Evolutionary conservation across 2,888 invertebrate genomes (phyloP), one percentile per base, ranked within the genome.

Genomic region (Drosophila fungiperda): DNA sequence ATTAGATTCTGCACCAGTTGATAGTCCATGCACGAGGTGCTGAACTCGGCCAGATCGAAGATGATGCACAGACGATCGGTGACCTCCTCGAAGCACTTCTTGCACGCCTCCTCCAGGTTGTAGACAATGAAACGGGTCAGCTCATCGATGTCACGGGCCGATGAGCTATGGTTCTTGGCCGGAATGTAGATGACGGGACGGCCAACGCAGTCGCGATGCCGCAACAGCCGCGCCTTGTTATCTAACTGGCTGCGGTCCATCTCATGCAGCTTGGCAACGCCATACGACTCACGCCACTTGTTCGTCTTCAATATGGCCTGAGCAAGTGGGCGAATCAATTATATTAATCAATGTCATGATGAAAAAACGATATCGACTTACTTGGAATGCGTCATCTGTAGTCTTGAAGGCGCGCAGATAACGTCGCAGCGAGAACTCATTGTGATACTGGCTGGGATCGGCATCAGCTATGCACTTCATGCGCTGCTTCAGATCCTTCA

Each of bases 101-200:
- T 95, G 91, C 96, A 96, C 2, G 96, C 96, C 87, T 96, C 95
- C 92, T 97, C 97, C 94, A 97, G 93, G 52, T 84, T 90, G 61
- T 78, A 76, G 12, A 97, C 96, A 90, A 97, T 96, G 91, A 96
- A 97, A 87, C 95, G 96, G 0, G 96, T 97, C 52, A 97, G 93
- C 73, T 96, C 96, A 90, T 96, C 96, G 87, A 97, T 95, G 90
- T 96, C 95, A 82, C 97, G 94, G 57, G 96, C 95, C 83, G 94
- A 96, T 15, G 94, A 94, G 80, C 94, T 95, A 91, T 97, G 96
- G 91, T 96, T 96, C 92, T 95, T 96, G 15, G 96, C 96, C 72
- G 96, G 96, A 90, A 97, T 96, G 90, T 97, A 97, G 68, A 97
- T 94, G 1, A 97, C 96, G 23, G 97, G 97, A 75, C 97, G 94